Evolutionary conservation across 2,797 vertebrate genomes (phyloP), one percentile per base, ranked within the genome.

Genomic region (Lutra lutra): DNA sequence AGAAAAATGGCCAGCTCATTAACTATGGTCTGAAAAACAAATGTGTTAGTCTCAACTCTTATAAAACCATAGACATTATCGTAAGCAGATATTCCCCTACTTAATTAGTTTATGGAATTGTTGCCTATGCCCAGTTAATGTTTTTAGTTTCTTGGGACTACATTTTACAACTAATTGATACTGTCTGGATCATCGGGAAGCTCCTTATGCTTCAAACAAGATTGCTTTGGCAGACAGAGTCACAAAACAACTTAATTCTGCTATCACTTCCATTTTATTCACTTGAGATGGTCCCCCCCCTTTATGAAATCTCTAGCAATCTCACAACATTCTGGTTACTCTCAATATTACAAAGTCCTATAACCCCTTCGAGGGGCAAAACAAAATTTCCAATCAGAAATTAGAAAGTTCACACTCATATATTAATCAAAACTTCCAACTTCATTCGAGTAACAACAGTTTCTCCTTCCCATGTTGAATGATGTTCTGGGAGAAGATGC

Each of bases 331-430:
- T 60, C 51, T 91, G 51, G 6, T 89, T 87, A 83, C 7, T 94
- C 2, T 77, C 84, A 77, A 43, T 68, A 68, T 82, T 35, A 23
- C 6, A n/a, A 85, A 72, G 56, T 83, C 60, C 25, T 87, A 18
- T 46, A 38, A 56, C 89, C 51, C 21, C n/a, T 82, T 56, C 11
- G n/a, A 27, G 18, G 21, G 58, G 35, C 23, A 93, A 93, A 72
- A 93, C 27, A 20, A 89, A 86, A 17, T 83, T 93, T 93, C 35
- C 84, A 40, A 88, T 84, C 17, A 73, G 43, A 88, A 60, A n/a
- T 77, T 46, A 80, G 32, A 77, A 93, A 91, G 27, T 54, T 88
- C 12, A 79, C 21, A 54, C 35, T 91, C 48, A 29, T 5, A 0
- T 48, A 72, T 78, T 58, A 40, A 97, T 78, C n/a, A 62, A 86